Conservation (phyloP, 2,113 vertebrate species). For the Microtus ochrogaster region DNA sequence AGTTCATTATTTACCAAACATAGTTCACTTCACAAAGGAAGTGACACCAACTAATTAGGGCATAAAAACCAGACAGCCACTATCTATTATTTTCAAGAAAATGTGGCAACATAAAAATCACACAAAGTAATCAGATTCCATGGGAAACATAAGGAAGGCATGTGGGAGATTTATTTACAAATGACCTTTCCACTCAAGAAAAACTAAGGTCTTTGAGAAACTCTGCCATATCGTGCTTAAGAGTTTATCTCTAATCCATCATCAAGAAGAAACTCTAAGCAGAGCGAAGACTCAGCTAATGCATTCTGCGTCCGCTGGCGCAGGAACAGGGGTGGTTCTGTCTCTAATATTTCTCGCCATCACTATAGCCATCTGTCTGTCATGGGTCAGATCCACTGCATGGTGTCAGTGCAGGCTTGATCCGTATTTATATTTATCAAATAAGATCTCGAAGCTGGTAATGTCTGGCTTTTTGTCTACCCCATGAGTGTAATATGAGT, state of each 20-base stretch:
- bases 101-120: conserved; percentile 15
- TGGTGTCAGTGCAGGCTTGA: conserved; percentile 56
- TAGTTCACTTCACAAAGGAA: conserved; percentile 49
- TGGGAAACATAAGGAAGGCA: conserved; percentile 76
- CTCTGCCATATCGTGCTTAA: conserved; percentile 77
- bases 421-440: conserved; percentile 69
- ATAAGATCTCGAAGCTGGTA: conserved; percentile 64
- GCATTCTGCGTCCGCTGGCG: conserved; percentile 73
- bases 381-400: conserved; percentile 76
- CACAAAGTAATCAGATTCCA: conserved; percentile 47
- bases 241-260: conserved; percentile 83
- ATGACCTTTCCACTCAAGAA: conserved; percentile 85
- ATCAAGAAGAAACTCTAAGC: conserved; percentile 59
- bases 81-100: conserved; percentile 74
- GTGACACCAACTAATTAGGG: conserved; percentile 62
- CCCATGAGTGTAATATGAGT: conserved; percentile 24
- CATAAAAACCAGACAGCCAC: conserved; percentile 59
- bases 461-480: conserved; percentile 57
- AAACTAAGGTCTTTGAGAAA: conserved; percentile 81
- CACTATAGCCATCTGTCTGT: conserved; percentile 74
- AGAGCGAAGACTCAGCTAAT: conserved; percentile 74
- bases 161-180: conserved; percentile 82
- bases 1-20: conserved; percentile 52
- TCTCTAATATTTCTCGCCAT: conserved; percentile 74
- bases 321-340: conserved; percentile 74